These are phyloP conservation scores for Noctua comes DNA, from an alignment of 2,888 invertebrate genomes.

Conservation along the genomic window DNA sequence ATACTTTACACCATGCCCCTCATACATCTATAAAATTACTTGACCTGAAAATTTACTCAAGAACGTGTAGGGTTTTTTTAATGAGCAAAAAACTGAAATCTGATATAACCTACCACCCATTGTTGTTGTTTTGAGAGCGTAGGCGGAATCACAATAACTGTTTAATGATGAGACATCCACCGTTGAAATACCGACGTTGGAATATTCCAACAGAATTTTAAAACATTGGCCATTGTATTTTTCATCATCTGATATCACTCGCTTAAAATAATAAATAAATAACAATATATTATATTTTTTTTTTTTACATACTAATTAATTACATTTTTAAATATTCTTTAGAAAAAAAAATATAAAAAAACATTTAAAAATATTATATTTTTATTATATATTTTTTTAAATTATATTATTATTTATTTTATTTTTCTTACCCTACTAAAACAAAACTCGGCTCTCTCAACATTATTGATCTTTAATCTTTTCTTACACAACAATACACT, in stretches of 20 bases:
- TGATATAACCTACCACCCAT: not conserved
- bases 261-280: not conserved
- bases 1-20: not conserved
- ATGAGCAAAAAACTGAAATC: not conserved
- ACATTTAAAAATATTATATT: no score
- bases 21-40: not conserved
- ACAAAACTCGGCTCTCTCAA: not conserved
- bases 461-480: constrained; percentile 21
- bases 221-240: not conserved
- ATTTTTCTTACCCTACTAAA: not conserved
- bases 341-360: no score
- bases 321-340: no score
- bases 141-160: constrained; percentile 1
- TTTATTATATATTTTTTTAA: no score
- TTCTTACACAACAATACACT: constrained; percentile 37
- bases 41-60: not conserved
- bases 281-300: no score
- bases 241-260: not conserved
- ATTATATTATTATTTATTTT: no score
- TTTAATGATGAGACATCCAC: not conserved
- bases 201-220: not conserved
- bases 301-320: no score
- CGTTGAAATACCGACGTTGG: not conserved
- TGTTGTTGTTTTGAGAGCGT: constrained; percentile 2
- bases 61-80: not conserved